Evolutionary conservation across 1,140 invertebrate species (phyloP), one percentile per base, ranked within the genome.

Genomic region (Ceratina australensis): DNA sequence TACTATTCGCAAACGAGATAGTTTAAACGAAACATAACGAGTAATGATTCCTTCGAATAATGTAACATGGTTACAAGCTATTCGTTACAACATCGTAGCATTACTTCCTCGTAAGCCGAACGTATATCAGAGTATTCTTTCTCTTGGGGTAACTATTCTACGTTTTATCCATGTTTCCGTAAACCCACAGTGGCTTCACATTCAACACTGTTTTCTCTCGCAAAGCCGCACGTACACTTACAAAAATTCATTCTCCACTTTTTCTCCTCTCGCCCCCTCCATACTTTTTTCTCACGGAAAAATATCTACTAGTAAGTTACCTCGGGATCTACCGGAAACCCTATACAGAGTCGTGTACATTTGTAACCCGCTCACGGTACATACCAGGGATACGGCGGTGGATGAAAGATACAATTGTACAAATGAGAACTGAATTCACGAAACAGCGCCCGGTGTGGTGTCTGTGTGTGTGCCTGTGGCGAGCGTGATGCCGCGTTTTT

Each of bases 231-330:
- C 57, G 26, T 59, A 50, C 33, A 60, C 26, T 61, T 42, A 52
- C 56, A 52, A 59, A 68, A 76, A 61, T 71, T 71, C 49, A 54
- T 54, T 54, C 28, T 7, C 15, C 52, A 18, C 18, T 22, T 47
- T 64, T 47, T 24, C 22, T 60, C 2, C 33, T 49, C 61, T 28
- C 15, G 16, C 33, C 18, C 22, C 15, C 15, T 26, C 4, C 7
- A 7, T 5, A 13, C 28, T 15, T 49, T 28, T 20, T 20, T 16
- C 3, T 47, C 54, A n/a, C 28, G 74, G 42, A 52, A 26, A 71
- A 77, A 61, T 61, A 77, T 77, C 57, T 77, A 71, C 57, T 26
- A 42, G 28, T 68, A 50, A 50, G 59, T 69, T 60, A 77, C 56
- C 20, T 47, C 33, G 20, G 66, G 28, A 54, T 47, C 57, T 61